Evolutionary conservation across 2,888 invertebrate species (phyloP).

Genomic region (Antheraea yamamai): DNA sequence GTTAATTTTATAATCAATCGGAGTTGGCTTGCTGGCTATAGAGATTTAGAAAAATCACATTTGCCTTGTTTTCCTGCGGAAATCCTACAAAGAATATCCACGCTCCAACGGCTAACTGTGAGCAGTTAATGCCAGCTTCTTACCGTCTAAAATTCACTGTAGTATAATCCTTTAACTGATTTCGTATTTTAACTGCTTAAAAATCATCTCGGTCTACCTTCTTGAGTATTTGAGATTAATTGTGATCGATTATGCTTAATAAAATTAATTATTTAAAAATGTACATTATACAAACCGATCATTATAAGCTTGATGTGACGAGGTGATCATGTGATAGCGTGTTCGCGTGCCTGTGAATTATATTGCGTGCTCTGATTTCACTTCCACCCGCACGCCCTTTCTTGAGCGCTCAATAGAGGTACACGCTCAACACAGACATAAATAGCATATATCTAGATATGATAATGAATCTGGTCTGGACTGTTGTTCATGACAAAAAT

Average conservation of each 20-base stretch:
- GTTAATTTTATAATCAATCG: neutral
- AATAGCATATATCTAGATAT: neutral
- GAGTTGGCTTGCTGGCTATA: neutral
- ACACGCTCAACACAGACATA: slow-evolving; percentile 23
- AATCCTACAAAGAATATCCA: no score
- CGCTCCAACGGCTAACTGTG: no score
- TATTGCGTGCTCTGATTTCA: slow-evolving; percentile 70
- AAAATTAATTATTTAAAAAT: neutral
- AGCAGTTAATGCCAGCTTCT: no score
- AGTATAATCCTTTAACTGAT: no score
- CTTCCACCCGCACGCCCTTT: slow-evolving; percentile 57
- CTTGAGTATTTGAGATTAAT: no score
- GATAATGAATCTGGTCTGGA: neutral
- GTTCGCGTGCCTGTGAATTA: slow-evolving; percentile 57
- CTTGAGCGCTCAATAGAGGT: slow-evolving; percentile 74
- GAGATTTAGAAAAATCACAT: neutral
- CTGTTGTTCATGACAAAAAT: neutral
- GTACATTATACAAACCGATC: slow-evolving; percentile 11
- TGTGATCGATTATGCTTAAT: neutral
- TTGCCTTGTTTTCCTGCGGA: no score
- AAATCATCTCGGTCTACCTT: no score
- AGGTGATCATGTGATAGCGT: slow-evolving; percentile 62
- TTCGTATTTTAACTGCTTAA: no score
- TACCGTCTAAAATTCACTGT: no score
- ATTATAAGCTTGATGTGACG: slow-evolving; percentile 28